Evolutionary conservation across 1,140 invertebrate species (phyloP).

Genomic region (Drosophila ficusphila): DNA sequence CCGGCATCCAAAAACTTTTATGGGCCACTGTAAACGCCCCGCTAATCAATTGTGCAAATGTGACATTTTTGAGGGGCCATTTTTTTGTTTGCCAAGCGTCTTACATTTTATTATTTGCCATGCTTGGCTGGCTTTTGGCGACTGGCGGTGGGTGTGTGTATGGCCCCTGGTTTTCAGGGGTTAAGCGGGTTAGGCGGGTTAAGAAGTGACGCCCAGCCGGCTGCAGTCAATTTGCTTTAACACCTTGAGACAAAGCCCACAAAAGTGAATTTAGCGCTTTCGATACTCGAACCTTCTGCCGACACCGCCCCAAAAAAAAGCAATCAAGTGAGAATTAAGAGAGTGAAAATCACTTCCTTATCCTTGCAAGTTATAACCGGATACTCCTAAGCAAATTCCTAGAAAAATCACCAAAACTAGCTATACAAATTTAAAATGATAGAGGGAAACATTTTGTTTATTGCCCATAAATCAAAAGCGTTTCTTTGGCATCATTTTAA

Average conservation of each 20-base stretch:
- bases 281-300: constrained; percentile 4
- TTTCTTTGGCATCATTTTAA: constrained; percentile 28
- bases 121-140: constrained; percentile 33
- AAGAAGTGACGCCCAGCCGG: constrained; percentile 15
- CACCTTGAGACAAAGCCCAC: constrained; percentile 40
- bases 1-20: constrained; percentile 34
- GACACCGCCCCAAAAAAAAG: constrained; percentile 11
- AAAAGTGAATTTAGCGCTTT: constrained; percentile 24
- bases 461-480: constrained; percentile 5
- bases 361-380: too few relatives aligned
- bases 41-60: constrained; percentile 50
- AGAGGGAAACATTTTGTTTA: constrained; percentile 13
- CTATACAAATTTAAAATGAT: constrained; percentile 8
- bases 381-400: too few relatives aligned
- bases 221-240: constrained; percentile 53
- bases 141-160: constrained; percentile 1
- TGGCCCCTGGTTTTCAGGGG: background rate
- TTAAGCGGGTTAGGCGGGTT: constrained; percentile 32
- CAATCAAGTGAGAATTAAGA: too few relatives aligned
- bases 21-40: constrained; percentile 40
- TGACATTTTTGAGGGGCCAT: constrained; percentile 37
- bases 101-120: constrained; percentile 28
- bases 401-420: too few relatives aligned
- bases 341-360: too few relatives aligned
- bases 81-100: constrained; percentile 21